Evolutionary conservation across 1,140 invertebrate species (phyloP).

Genomic region (Zaprionus kolodkinae): DNA sequence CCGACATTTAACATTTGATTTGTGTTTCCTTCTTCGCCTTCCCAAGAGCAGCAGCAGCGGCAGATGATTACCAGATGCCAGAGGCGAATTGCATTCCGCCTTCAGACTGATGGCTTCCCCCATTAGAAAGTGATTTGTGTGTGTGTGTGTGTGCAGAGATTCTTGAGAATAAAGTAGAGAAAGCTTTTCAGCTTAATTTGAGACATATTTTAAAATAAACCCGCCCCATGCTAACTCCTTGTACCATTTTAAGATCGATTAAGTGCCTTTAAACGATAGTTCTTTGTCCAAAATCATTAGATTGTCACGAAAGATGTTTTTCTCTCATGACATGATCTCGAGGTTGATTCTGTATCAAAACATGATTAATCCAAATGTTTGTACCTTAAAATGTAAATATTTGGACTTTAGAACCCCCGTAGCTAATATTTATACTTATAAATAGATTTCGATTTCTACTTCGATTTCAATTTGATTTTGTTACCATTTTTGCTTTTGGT

Average conservation of each 20-base stretch:
- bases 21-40: slow-evolving; percentile 35
- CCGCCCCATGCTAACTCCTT: no score
- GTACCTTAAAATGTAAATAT: no score
- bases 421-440: slow-evolving; percentile 42
- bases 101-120: background rate
- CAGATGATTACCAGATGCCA: slow-evolving; percentile 18
- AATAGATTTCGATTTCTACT: slow-evolving; percentile 38
- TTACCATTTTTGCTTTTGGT: slow-evolving; percentile 32
- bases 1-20: slow-evolving; percentile 47
- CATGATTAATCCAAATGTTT: no score
- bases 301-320: no score
- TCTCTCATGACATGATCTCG: no score
- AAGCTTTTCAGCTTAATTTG: slow-evolving; percentile 7
- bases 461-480: slow-evolving; percentile 27
- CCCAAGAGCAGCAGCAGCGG: slow-evolving; percentile 4
- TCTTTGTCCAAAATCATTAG: no score
- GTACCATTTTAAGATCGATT: no score
- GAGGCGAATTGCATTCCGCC: slow-evolving; percentile 16
- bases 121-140: slow-evolving; percentile 43
- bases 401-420: no score
- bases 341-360: no score
- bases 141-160: background rate
- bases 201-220: background rate
- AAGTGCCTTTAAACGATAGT: no score
- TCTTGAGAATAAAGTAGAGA: background rate